Conservation (phyloP, 2,888 invertebrate species). For the Hypercompe scribonia region DNA sequence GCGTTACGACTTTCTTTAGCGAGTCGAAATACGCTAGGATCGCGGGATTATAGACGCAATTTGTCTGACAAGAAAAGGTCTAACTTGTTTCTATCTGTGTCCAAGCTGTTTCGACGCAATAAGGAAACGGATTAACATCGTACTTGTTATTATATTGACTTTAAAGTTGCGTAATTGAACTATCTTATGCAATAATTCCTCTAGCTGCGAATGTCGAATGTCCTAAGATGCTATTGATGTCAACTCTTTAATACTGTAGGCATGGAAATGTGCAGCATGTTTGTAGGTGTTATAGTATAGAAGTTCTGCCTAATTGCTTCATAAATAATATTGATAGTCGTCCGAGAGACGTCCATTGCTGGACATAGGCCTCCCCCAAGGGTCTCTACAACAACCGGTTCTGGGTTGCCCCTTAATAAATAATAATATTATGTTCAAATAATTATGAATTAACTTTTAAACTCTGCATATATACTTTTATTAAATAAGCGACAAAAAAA, state of each 20-base stretch:
- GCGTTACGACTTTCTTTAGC: conserved; percentile 42
- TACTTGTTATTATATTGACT: conserved; percentile 15
- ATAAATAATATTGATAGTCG: too few species aligned
- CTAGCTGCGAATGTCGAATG: neutral
- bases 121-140: conserved; percentile 31
- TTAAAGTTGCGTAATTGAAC: conserved; percentile 1
- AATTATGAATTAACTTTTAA: neutral
- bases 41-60: conserved; percentile 6
- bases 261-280: neutral
- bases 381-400: too few species aligned
- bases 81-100: conserved; percentile 30
- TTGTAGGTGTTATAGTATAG: too few species aligned
- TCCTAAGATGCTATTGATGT: neutral
- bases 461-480: too few species aligned
- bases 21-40: conserved; percentile 19
- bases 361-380: too few species aligned
- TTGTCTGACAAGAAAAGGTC: conserved; percentile 20
- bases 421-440: neutral
- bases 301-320: neutral
- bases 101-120: conserved; percentile 27
- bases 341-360: too few species aligned
- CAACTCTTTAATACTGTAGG: neutral
- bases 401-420: too few species aligned
- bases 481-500: neutral
- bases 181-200: neutral